Conservation (phyloP, 2,888 invertebrate genomes). For the Crioceris asparagi region DNA sequence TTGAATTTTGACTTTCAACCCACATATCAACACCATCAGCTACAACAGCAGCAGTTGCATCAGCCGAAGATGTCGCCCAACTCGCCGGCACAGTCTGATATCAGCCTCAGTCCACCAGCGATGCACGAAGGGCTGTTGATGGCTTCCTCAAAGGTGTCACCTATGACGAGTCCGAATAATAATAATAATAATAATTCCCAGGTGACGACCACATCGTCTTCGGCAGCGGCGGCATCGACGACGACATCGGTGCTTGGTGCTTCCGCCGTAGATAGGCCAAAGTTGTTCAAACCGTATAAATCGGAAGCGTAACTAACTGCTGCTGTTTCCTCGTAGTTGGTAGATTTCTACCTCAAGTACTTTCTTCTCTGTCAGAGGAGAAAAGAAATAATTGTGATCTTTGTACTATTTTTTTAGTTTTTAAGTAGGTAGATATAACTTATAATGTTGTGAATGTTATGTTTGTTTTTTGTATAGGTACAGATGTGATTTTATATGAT, state of each 20-base stretch:
- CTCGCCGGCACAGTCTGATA: conserved; percentile 34
- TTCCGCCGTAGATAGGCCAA: conserved; percentile 49
- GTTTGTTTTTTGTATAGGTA: no score
- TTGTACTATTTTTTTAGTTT: no score
- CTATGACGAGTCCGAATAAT: no score
- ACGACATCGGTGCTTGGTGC: no score
- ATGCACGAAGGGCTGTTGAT: conserved; percentile 31
- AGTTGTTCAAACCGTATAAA: conserved; percentile 69
- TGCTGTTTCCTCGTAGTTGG: background rate
- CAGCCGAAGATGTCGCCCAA: conserved; percentile 27
- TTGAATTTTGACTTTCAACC: conserved; percentile 28
- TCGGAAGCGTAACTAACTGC: conserved; percentile 37
- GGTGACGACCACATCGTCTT: no score
- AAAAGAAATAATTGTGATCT: background rate
- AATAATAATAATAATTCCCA: no score
- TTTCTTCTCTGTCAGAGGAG: background rate
- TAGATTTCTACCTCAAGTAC: background rate
- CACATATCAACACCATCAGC: conserved; percentile 15
- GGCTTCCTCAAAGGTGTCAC: conserved; percentile 29
- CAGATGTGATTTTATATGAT: no score
- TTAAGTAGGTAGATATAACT: no score
- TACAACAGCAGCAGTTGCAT: no score
- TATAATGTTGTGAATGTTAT: no score
- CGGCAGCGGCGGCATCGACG: no score
- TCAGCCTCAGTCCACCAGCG: conserved; percentile 33